Evolutionary conservation across 2,113 vertebrate species (phyloP).

Genomic region (Zonotrichia leucophrys): DNA sequence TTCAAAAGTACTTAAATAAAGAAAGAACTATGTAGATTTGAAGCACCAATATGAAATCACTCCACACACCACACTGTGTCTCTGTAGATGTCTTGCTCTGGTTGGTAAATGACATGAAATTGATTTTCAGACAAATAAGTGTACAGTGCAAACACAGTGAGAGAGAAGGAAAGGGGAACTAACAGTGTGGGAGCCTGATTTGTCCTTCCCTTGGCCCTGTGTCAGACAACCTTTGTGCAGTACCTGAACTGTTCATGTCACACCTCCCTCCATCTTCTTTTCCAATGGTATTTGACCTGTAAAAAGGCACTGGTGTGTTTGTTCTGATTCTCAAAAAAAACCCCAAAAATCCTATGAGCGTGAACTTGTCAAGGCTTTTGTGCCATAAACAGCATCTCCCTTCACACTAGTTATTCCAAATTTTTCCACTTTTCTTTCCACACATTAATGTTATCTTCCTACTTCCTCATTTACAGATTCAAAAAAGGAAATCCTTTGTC

Average conservation of each 20-base stretch:
- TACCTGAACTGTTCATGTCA: background rate
- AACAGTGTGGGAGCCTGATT: background rate
- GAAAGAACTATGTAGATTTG: background rate
- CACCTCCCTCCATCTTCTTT: background rate
- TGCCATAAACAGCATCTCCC: background rate
- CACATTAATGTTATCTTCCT: background rate
- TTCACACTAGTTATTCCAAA: background rate
- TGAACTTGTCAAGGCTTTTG: background rate
- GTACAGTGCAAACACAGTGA: background rate
- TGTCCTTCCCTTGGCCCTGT: too few species aligned
- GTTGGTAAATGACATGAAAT: background rate
- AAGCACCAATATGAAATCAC: background rate
- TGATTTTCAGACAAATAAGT: background rate
- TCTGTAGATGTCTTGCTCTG: background rate
- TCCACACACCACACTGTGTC: background rate
- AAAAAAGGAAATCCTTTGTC: background rate
- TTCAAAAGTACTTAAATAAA: background rate
- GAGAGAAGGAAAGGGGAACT: background rate
- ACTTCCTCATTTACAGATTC: background rate
- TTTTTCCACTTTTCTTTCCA: background rate
- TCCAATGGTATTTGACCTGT: background rate
- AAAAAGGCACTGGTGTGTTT: background rate
- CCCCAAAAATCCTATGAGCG: rapidly evolving
- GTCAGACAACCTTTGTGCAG: background rate
- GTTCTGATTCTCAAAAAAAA: background rate